These are phyloP conservation scores for Uromys caudimaculatus DNA, from an alignment of 2,797 vertebrate genomes.

Conservation along the genomic window DNA sequence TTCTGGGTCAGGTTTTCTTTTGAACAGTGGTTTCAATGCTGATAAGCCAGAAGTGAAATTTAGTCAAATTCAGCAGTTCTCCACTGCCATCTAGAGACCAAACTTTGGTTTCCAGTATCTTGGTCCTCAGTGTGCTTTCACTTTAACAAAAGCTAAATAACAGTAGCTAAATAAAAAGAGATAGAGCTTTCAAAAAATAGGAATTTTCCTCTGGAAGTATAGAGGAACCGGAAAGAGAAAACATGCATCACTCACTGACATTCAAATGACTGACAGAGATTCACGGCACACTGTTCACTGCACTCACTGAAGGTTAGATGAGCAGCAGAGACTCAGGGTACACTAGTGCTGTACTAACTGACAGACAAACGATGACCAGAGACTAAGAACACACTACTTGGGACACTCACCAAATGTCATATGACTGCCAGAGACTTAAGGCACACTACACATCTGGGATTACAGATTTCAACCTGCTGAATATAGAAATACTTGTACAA, in stretches of 20 bases:
- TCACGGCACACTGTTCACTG: too few species aligned
- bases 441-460: too few species aligned
- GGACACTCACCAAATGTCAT: not conserved
- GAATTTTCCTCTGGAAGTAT: not conserved
- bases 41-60: slow-evolving; percentile 32
- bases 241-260: not conserved
- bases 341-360: not conserved
- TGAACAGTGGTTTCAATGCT: slow-evolving; percentile 10
- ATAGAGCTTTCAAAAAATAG: not conserved
- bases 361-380: not conserved
- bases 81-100: slow-evolving; percentile 90
- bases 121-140: slow-evolving; percentile 64
- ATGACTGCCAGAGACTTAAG: not conserved
- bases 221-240: not conserved
- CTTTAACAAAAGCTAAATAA: not conserved
- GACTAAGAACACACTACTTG: not conserved
- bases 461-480: not conserved
- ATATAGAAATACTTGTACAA: not conserved
- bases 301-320: not conserved
- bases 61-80: slow-evolving; percentile 84
- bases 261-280: not conserved
- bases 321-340: not conserved
- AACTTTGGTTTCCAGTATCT: slow-evolving; percentile 69
- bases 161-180: not conserved
- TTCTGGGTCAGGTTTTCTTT: not conserved